Conservation (phyloP, 2,888 invertebrate genomes). For the Sinhomidia bicolor region DNA sequence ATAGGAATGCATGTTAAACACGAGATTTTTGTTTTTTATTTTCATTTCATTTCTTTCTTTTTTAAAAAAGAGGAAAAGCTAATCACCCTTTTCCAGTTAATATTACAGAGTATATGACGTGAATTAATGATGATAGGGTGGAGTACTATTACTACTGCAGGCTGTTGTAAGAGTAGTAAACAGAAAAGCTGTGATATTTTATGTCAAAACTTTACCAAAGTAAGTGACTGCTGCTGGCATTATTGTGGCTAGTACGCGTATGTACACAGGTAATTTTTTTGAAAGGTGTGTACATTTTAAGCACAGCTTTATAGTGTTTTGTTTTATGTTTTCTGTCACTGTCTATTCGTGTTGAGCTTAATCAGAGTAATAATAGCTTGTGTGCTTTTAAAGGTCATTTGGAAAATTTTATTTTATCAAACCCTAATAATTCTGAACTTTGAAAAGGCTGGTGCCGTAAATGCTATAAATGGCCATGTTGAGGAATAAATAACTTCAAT, state of each 20-base stretch:
- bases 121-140: constrained; percentile 51
- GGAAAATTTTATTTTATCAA: constrained; percentile 21
- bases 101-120: constrained; percentile 61
- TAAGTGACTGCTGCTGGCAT: too few relatives aligned
- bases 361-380: neutral
- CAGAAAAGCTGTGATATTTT: neutral
- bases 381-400: constrained; percentile 15
- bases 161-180: neutral
- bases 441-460: neutral
- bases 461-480: neutral
- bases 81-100: constrained; percentile 56
- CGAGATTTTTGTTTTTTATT: constrained; percentile 52
- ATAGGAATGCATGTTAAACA: constrained; percentile 51
- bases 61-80: constrained; percentile 9
- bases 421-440: neutral
- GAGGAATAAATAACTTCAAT: neutral
- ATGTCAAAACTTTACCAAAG: neutral
- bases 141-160: too few relatives aligned
- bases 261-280: too few relatives aligned
- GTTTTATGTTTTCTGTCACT: constrained; percentile 21
- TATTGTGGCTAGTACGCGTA: too few relatives aligned
- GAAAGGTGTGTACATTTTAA: neutral
- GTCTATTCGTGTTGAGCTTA: constrained; percentile 25
- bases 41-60: too few relatives aligned
- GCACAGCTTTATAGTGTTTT: neutral